These are phyloP conservation scores for Brachyptera putata DNA, from an alignment of 2,888 invertebrate species.

Conservation along the genomic window DNA sequence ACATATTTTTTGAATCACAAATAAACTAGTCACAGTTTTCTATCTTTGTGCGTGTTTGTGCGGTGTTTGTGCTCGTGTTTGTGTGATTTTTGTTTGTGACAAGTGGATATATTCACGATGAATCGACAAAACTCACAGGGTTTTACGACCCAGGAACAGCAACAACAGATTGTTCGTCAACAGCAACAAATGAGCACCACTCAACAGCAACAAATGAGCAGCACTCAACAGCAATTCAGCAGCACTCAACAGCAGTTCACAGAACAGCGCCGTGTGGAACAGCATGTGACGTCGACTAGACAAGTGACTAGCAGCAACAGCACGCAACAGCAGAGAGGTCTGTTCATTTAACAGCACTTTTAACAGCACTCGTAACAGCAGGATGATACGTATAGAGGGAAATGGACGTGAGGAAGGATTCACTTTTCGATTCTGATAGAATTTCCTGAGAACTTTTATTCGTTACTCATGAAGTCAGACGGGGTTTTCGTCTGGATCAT, in stretches of 20 bases:
- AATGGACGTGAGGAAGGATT: too few relatives aligned
- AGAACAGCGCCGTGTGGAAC: slow-evolving; percentile 60
- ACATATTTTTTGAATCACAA: slow-evolving; percentile 12
- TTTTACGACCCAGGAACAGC: slow-evolving; percentile 50
- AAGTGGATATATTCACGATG: slow-evolving; percentile 58
- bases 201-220: slow-evolving; percentile 36
- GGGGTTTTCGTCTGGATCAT: too few relatives aligned
- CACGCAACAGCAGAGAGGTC: slow-evolving; percentile 46
- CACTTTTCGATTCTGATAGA: too few relatives aligned
- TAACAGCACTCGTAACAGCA: too few relatives aligned
- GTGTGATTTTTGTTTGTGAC: slow-evolving; percentile 12
- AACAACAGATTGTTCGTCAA: slow-evolving; percentile 40
- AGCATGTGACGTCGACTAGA: slow-evolving; percentile 71
- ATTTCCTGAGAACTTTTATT: too few relatives aligned
- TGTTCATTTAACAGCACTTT: too few relatives aligned
- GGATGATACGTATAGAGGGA: too few relatives aligned
- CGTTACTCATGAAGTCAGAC: too few relatives aligned
- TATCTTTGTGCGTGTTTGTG: slow-evolving; percentile 24
- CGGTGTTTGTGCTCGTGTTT: slow-evolving; percentile 26
- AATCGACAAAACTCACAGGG: slow-evolving; percentile 57
- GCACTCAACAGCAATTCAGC: slow-evolving; percentile 37
- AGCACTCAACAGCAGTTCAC: slow-evolving; percentile 37
- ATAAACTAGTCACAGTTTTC: slow-evolving; percentile 35
- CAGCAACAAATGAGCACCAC: slow-evolving; percentile 31
- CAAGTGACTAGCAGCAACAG: slow-evolving; percentile 73